Evolutionary conservation across 2,888 invertebrate genomes (phyloP).

Genomic region (Brachypalpus laphriformis): DNA sequence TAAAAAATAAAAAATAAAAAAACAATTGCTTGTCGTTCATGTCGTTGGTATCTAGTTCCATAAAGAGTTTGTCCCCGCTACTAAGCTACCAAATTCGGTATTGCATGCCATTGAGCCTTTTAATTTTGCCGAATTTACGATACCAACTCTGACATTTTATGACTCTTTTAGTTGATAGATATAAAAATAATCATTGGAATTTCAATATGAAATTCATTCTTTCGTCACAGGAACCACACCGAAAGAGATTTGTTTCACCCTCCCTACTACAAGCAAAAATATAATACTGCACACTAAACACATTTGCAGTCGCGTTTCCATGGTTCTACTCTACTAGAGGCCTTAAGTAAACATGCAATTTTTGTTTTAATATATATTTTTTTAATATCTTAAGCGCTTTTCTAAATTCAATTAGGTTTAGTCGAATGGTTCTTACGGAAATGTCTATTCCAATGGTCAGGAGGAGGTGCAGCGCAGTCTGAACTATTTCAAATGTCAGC

Average conservation of each 20-base stretch:
- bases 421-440: constrained; percentile 58
- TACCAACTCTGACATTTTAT: constrained; percentile 52
- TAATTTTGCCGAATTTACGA: constrained; percentile 59
- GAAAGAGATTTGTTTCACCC: neutral
- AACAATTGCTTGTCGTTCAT: constrained; percentile 11
- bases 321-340: constrained; percentile 6
- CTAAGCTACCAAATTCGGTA: constrained; percentile 28
- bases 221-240: constrained; percentile 5
- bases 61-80: neutral
- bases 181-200: constrained; percentile 26
- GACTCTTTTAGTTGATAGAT: constrained; percentile 54
- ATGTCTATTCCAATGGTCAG: constrained; percentile 42
- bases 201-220: constrained; percentile 45
- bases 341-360: constrained; percentile 3
- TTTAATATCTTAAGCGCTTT: constrained; percentile 69
- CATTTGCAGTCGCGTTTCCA: constrained; percentile 59
- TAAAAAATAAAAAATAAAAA: neutral
- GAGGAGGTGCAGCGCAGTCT: constrained; percentile 8
- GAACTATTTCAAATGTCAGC: constrained; percentile 65
- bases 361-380: constrained; percentile 25
- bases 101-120: constrained; percentile 64
- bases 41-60: constrained; percentile 27
- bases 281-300: constrained; percentile 19
- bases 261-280: constrained; percentile 2
- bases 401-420: constrained; percentile 73